Evolutionary conservation across 2,113 vertebrate species (phyloP).

Genomic region (Sorex fumeus): DNA sequence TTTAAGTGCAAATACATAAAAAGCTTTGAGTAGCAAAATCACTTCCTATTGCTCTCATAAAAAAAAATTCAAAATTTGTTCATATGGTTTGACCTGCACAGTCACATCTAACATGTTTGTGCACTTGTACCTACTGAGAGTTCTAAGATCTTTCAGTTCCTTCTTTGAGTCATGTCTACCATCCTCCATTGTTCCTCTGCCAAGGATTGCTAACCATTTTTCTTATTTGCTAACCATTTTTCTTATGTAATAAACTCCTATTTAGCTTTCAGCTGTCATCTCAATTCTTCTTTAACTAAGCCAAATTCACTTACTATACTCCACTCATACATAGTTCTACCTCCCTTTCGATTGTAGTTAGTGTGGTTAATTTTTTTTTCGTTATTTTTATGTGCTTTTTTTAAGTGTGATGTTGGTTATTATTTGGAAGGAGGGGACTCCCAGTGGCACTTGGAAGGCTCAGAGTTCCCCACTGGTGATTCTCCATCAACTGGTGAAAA

Average conservation of each 20-base stretch:
- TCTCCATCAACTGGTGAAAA: too few relatives aligned
- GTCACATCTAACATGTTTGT: accelerated
- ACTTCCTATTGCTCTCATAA: slow-evolving; percentile 17
- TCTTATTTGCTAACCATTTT: neutral
- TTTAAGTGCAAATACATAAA: neutral
- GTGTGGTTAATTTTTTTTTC: neutral
- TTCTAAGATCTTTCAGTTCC: neutral
- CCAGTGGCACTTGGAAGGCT: too few relatives aligned
- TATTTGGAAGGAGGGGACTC: too few relatives aligned
- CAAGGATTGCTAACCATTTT: neutral
- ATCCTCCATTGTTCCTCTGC: neutral
- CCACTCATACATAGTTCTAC: neutral
- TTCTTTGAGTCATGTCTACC: neutral
- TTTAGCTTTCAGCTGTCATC: neutral
- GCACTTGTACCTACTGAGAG: neutral
- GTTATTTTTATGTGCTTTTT: neutral
- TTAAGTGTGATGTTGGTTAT: too few relatives aligned
- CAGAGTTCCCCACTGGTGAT: too few relatives aligned
- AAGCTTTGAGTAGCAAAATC: neutral
- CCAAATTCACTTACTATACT: neutral
- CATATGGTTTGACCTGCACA: neutral
- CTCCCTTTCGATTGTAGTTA: neutral
- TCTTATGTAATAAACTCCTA: neutral
- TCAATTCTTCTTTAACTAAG: neutral
- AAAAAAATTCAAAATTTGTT: slow-evolving; percentile 14